Evolutionary conservation across 2,113 vertebrate genomes (phyloP).

Genomic region (Misgurnus mizolepis): DNA sequence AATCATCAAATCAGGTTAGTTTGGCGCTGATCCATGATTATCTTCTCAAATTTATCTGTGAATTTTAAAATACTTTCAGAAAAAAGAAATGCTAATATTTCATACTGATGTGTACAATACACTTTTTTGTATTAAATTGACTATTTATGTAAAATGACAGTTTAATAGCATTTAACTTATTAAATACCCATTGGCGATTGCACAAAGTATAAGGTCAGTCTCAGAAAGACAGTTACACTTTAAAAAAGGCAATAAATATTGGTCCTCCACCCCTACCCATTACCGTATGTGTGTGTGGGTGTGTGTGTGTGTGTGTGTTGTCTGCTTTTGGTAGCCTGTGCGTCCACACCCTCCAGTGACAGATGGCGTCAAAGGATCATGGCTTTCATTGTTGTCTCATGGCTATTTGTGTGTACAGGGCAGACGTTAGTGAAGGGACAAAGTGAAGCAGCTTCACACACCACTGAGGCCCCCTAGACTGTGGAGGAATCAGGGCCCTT

Average conservation of each 20-base stretch:
- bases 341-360: constrained; percentile 39
- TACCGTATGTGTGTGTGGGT: constrained; percentile 8
- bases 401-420: constrained; percentile 37
- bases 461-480: constrained; percentile 39
- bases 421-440: constrained; percentile 23
- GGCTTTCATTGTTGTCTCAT: constrained; percentile 52
- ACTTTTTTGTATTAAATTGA: too few species aligned
- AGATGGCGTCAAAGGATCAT: constrained; percentile 57
- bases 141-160: too few species aligned
- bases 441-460: constrained; percentile 2
- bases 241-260: not conserved
- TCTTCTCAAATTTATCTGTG: too few species aligned
- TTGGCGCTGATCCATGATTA: too few species aligned
- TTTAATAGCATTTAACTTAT: not conserved
- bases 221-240: not conserved
- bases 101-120: too few species aligned
- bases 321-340: constrained; percentile 39
- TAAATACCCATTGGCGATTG: not conserved
- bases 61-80: too few species aligned
- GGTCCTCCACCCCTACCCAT: not conserved
- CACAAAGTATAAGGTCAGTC: not conserved
- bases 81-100: too few species aligned
- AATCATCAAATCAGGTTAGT: too few species aligned
- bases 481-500: constrained; percentile 18
- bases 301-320: not conserved